Percentiles rank a stretch among this genome's conserved stretches.
These are phyloP conservation scores for Hoplodrina ambigua DNA, from an alignment of 2,888 invertebrate species.

Conservation along the genomic window DNA sequence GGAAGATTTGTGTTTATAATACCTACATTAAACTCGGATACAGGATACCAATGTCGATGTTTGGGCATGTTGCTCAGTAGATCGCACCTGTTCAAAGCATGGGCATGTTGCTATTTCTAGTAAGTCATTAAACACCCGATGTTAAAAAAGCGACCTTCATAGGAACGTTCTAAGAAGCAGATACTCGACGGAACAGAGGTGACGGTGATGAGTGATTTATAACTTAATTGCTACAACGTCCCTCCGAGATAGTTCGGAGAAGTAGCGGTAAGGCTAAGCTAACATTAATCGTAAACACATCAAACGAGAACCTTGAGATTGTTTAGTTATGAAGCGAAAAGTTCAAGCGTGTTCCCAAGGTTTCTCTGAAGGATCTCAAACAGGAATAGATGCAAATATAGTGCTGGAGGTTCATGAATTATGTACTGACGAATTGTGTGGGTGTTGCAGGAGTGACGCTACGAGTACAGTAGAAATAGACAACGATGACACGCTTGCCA, in stretches of 20 bases:
- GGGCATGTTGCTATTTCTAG: too few relatives aligned
- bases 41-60: too few relatives aligned
- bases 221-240: background rate
- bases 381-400: slow-evolving; percentile 22
- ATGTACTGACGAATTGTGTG: slow-evolving; percentile 34
- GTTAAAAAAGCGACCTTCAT: too few relatives aligned
- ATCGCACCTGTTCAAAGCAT: too few relatives aligned
- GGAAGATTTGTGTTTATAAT: too few relatives aligned
- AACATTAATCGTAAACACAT: slow-evolving; percentile 1
- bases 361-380: slow-evolving; percentile 6
- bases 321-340: slow-evolving; percentile 1
- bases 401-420: slow-evolving; percentile 20
- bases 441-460: slow-evolving; percentile 6
- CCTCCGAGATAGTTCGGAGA: too few relatives aligned
- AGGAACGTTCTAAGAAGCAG: too few relatives aligned
- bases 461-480: slow-evolving; percentile 3
- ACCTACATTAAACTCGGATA: too few relatives aligned
- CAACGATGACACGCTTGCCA: background rate
- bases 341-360: slow-evolving; percentile 2
- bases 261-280: background rate
- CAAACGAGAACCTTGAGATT: slow-evolving; percentile 1
- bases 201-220: background rate
- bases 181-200: background rate
- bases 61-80: too few relatives aligned
- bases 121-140: too few relatives aligned